phyloP scores from a whole-genome alignment of 1,140 invertebrate genomes.

The Saccostrea glomerata region DNA sequence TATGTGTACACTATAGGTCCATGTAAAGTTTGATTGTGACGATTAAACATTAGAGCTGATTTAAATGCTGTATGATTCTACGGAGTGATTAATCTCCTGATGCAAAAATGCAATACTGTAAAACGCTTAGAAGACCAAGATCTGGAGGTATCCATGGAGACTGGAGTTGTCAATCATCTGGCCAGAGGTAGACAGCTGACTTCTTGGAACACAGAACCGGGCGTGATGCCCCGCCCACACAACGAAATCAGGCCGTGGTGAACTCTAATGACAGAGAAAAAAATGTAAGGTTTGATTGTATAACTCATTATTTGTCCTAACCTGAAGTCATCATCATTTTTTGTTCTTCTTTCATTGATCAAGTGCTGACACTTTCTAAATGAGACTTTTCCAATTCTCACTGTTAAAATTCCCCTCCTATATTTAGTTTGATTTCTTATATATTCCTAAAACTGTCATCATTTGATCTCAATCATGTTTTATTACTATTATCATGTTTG shows the following conservation, averaged over 20 bases:
- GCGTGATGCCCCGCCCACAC: constrained; percentile 67
- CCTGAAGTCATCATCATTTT: neutral
- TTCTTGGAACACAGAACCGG: constrained; percentile 63
- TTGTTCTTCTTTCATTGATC: neutral
- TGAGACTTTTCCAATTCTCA: too few relatives aligned
- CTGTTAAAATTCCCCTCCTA: too few relatives aligned
- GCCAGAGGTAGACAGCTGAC: constrained; percentile 64
- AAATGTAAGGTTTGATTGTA: constrained; percentile 17
- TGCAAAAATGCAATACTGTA: constrained; percentile 19
- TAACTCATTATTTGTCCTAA: neutral
- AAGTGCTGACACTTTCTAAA: too few relatives aligned
- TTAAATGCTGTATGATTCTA: too few relatives aligned
- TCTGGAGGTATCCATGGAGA: neutral
- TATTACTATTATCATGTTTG: too few relatives aligned
- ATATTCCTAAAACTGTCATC: too few relatives aligned
- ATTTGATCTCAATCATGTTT: too few relatives aligned
- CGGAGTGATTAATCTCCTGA: too few relatives aligned
- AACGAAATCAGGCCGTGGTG: constrained; percentile 69
- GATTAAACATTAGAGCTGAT: neutral
- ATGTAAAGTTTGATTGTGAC: neutral
- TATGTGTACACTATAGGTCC: neutral
- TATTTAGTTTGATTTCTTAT: too few relatives aligned
- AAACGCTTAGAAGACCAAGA: neutral
- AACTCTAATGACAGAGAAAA: constrained; percentile 63
- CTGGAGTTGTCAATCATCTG: neutral